Percentiles rank a stretch among this genome's conserved stretches.
phyloP scores from a whole-genome alignment of 1,140 invertebrate genomes.

The Drosophila seguyi region DNA sequence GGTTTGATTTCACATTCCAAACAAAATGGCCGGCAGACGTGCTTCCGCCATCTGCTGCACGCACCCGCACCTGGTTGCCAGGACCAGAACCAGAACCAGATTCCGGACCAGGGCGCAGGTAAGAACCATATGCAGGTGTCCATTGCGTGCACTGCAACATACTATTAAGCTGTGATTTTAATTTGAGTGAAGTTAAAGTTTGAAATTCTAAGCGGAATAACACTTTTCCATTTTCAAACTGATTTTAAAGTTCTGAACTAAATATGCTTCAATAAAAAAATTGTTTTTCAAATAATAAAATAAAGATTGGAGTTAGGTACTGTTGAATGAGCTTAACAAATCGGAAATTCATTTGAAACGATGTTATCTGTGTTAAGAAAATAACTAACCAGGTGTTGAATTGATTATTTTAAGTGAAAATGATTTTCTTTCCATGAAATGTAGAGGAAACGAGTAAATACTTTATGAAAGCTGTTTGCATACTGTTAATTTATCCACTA shows the following conservation, averaged over 20 bases:
- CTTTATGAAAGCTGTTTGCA: no score
- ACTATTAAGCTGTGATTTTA: neutral
- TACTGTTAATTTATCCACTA: neutral
- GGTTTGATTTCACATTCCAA: constrained; percentile 80
- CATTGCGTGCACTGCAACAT: constrained; percentile 2
- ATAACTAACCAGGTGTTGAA: neutral
- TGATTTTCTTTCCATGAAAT: neutral
- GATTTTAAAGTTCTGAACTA: neutral
- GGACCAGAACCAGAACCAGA: neutral
- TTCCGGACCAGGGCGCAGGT: neutral
- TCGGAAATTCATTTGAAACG: neutral
- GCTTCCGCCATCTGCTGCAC: constrained; percentile 62
- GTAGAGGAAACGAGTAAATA: no score
- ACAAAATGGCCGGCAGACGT: constrained; percentile 80
- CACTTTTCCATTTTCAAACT: neutral
- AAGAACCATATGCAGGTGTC: constrained; percentile 12
- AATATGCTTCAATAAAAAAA: no score
- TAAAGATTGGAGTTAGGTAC: no score
- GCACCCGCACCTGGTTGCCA: constrained; percentile 33
- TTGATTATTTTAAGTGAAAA: neutral
- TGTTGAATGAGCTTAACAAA: no score
- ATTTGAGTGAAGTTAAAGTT: neutral
- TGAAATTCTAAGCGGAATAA: no score
- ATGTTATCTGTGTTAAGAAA: neutral
- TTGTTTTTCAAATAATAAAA: no score